Conservation (phyloP, 2,888 invertebrate genomes). For the Eilema sororculum region DNA sequence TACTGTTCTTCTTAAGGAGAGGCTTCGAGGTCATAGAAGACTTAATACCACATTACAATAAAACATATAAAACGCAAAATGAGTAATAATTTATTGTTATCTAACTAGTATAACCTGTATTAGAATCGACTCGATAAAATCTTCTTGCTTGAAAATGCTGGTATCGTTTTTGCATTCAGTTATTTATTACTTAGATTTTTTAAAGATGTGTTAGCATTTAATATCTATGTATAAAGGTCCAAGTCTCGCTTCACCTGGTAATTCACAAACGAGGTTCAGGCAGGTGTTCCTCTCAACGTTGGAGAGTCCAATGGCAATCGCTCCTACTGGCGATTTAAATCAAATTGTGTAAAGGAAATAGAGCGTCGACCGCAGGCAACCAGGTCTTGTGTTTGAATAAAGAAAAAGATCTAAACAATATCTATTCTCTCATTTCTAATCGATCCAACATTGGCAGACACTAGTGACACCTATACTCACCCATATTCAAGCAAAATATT, state of each 20-base stretch:
- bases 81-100: not conserved
- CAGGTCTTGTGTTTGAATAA: too few relatives aligned
- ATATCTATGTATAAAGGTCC: not conserved
- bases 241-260: not conserved
- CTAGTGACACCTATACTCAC: too few relatives aligned
- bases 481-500: not conserved
- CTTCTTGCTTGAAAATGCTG: not conserved
- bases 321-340: not conserved
- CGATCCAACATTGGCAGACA: too few relatives aligned
- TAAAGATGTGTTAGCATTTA: not conserved
- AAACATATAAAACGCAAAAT: not conserved
- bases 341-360: not conserved
- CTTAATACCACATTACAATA: not conserved
- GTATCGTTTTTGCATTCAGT: not conserved
- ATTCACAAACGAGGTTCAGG: not conserved
- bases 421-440: not conserved
- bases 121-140: not conserved
- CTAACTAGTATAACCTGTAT: not conserved
- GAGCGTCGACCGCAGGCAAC: too few relatives aligned
- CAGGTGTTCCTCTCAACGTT: not conserved
- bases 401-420: not conserved
- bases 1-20: conserved; percentile 7
- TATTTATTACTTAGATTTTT: not conserved
- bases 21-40: conserved; percentile 2
- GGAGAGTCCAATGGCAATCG: not conserved